A percentile compares a stretch with the other conserved stretches of the same genome.
These are phyloP conservation scores for Lophura nycthemera DNA, from an alignment of 2,113 vertebrate species.

Conservation along the genomic window DNA sequence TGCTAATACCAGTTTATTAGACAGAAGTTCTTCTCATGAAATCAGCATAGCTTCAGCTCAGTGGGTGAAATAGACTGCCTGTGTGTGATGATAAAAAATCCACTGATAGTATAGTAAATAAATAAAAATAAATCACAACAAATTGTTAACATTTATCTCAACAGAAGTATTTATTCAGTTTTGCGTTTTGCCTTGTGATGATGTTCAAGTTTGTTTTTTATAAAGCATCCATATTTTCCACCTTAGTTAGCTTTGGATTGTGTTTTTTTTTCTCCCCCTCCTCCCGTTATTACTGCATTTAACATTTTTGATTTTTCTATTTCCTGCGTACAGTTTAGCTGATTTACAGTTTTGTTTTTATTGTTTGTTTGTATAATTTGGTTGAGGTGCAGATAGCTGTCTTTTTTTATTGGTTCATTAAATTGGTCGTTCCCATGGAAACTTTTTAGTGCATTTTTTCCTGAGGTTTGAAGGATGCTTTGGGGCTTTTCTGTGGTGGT, in stretches of 20 bases:
- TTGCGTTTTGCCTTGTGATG: neutral
- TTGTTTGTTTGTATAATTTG: conserved; percentile 71
- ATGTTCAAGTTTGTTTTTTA: neutral
- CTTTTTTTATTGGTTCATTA: conserved; percentile 74
- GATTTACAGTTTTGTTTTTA: conserved; percentile 69
- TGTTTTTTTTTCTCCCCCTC: neutral
- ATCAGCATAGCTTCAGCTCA: neutral
- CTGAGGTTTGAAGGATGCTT: conserved; percentile 73
- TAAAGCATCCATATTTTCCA: neutral
- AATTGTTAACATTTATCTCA: neutral
- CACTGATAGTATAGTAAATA: neutral
- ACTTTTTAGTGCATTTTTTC: conserved; percentile 68
- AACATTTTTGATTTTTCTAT: neutral
- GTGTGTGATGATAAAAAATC: neutral
- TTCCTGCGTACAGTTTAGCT: conserved; percentile 36
- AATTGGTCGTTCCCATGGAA: conserved; percentile 77
- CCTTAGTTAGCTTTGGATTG: neutral
- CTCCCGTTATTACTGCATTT: neutral
- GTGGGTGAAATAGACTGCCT: neutral
- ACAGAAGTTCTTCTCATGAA: neutral
- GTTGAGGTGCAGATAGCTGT: conserved; percentile 73
- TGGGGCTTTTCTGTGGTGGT: conserved; percentile 64
- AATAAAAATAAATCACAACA: neutral
- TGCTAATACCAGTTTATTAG: neutral
- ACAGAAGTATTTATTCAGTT: neutral